Base-by-base conservation (phyloP, 2,888 invertebrate species). In the Catocala sponsa region DNA sequence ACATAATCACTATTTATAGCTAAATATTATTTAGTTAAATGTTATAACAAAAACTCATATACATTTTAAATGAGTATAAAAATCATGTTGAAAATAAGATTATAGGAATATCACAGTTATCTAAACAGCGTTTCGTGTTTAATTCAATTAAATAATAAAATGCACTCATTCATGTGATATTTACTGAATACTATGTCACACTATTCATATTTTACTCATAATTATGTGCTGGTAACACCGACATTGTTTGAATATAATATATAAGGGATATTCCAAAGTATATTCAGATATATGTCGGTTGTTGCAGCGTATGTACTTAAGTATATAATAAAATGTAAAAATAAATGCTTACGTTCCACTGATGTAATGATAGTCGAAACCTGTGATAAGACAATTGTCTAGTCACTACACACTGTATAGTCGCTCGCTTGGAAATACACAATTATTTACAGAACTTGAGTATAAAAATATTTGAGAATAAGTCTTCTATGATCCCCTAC, bases 121-220 rank as follows among this genome's bases (percentile, higher is more conserved):
- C 42, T 63, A 72, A 54, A 56, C 56, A 65, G 41, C 32, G 59
- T 68, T 68, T 68, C 59, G n/a, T 42, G 62, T 79, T 68, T 71
- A 80, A 80, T 79, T 81, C 82, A 77, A 82, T 79, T 85, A 85
- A 85, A 38, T 25, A 42, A 80, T 77, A 79, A 84, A 81, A 85
- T 85, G 90, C 92, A 91, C 91, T 90, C 90, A 91, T 90, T 87
- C 90, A 90, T 91, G 91, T 92, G 91, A 91, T 92, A 92, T 89
- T 89, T 86, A 88, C 80, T 78, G 66, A 81, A 80, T 78, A 82
- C 76, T 81, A 76, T 76, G 74, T 81, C 83, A 85, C 85, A 84
- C 84, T 76, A 70, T 78, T 79, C 82, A 80, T 81, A 74, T 80
- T 77, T 68, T 78, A 76, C 68, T 73, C 68, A 60, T 70, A 52